Evolutionary conservation across 2,888 invertebrate genomes (phyloP).

Genomic region (Arge pagana): DNA sequence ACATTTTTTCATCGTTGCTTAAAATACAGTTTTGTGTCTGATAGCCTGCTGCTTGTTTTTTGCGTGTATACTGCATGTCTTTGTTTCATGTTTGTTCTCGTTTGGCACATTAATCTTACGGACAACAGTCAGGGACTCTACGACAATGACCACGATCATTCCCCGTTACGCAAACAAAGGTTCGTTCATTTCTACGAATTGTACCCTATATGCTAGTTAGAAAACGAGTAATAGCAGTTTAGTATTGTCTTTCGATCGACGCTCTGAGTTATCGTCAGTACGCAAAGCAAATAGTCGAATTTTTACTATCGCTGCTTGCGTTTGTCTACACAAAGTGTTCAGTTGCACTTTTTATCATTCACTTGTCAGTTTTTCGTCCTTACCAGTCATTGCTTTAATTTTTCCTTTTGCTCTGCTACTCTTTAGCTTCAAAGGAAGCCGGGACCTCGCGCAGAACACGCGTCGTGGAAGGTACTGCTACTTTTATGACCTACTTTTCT

Average conservation of each 20-base stretch:
- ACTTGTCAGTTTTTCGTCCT: too few relatives aligned
- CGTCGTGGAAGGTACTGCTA: conserved; percentile 57
- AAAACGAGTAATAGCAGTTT: too few relatives aligned
- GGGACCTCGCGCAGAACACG: conserved; percentile 61
- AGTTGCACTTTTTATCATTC: too few relatives aligned
- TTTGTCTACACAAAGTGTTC: too few relatives aligned
- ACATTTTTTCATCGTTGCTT: too few relatives aligned
- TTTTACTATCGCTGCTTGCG: too few relatives aligned
- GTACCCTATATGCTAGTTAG: too few relatives aligned
- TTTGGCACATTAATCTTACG: conserved; percentile 23
- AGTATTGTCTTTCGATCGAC: too few relatives aligned
- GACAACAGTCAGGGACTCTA: conserved; percentile 49
- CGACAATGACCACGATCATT: conserved; percentile 47
- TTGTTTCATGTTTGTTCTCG: conserved; percentile 20
- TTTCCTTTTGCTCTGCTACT: conserved; percentile 33
- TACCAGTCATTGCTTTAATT: conserved; percentile 9
- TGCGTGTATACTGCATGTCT: conserved; percentile 32
- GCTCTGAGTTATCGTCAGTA: too few relatives aligned
- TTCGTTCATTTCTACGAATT: too few relatives aligned
- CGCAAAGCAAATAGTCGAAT: too few relatives aligned
- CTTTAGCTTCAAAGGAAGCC: conserved; percentile 68
- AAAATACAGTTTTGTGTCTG: too few relatives aligned
- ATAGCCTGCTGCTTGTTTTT: conserved; percentile 30
- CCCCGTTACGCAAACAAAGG: conserved; percentile 50
- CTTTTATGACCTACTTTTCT: conserved; percentile 8